Base-by-base conservation (phyloP, 1,140 invertebrate genomes). In the Bathynomus jamesi region DNA sequence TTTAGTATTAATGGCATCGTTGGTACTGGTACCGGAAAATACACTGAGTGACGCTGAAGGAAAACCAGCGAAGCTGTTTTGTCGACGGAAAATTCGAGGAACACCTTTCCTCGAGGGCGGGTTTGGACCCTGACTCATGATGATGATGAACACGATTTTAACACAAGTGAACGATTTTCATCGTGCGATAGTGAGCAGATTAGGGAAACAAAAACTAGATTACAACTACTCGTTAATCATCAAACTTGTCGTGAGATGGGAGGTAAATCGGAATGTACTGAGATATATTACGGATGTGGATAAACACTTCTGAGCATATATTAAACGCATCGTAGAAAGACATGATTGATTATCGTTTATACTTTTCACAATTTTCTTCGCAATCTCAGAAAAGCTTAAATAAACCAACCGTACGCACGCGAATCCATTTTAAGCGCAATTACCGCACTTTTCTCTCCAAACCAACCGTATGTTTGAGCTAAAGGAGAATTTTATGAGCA, bases 51-150 rank as follows among this genome's bases (percentile, higher is more conserved):
- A 73, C 69, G 61, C 62, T 70, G 29, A 73, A 65, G 75, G 75
- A 53, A 76, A 76, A 17, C 75, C 75, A 29, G 75, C 69, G 62
- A 76, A 76, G 64, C 75, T 76, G 29, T 76, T 76, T 63, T 76
- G 75, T 10, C 75, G 71, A 53, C 71, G 66, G 68, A 76, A 53
- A 53, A 53, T 53, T 17, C 40, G 40, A 53, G 40, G 40, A 53
- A 53, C 40, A 21, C 40, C 13, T 21, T 21, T 53, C 40, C 21
- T 53, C 21, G 13, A 21, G 21, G 40, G 2, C 1, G 5, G 11
- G 5, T 53, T 53, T 53, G 40, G 40, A 53, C 40, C 40, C 40
- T 53, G 40, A 53, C 40, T 53, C 40, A 53, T 53, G 11, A 17
- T 53, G 40, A 5, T 53, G 7, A 17, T 7, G 7, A 17, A 17